Conservation (phyloP, 2,797 vertebrate genomes). For the Simalia tracyae region DNA sequence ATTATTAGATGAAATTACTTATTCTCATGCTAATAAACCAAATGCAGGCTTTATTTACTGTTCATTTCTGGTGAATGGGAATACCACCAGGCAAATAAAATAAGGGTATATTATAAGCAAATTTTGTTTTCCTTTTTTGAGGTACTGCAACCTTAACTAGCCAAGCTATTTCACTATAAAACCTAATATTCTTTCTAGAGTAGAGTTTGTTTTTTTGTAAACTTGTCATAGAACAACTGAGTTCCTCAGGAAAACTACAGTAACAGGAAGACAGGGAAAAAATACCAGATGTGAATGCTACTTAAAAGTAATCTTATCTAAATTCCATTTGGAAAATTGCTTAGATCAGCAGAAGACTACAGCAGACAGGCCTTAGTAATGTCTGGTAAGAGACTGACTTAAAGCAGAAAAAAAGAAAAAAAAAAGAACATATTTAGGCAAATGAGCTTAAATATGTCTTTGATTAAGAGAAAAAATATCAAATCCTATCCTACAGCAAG, state of each 20-base stretch:
- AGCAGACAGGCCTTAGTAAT: neutral
- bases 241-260: neutral
- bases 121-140: neutral
- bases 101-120: neutral
- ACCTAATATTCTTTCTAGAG: neutral
- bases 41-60: neutral
- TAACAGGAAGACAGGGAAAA: neutral
- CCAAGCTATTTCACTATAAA: neutral
- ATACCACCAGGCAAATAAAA: neutral
- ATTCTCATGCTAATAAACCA: neutral
- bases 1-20: neutral
- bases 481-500: neutral
- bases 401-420: neutral
- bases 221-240: neutral
- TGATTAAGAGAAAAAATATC: neutral
- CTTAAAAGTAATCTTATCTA: neutral
- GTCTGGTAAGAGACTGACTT: neutral
- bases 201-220: constrained; percentile 15
- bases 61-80: neutral
- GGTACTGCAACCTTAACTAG: neutral
- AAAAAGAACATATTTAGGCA: neutral
- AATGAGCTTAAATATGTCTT: neutral
- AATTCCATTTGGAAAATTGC: neutral
- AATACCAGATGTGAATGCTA: neutral
- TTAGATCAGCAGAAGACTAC: neutral